A percentile compares a stretch with the other conserved stretches of the same genome.
Evolutionary conservation across 1,140 invertebrate genomes (phyloP).

Genomic region (Idris sp.): DNA sequence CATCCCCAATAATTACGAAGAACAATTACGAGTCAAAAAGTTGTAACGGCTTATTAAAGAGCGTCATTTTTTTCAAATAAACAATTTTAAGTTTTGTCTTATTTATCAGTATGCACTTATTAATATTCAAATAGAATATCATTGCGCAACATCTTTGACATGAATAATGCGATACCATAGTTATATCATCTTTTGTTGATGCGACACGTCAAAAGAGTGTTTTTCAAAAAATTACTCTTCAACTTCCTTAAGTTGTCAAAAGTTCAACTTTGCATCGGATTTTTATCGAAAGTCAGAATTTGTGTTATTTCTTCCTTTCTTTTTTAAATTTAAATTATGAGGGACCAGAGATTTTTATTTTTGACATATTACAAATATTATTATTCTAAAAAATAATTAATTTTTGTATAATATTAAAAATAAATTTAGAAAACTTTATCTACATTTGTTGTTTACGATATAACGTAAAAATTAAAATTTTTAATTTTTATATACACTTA

Average conservation of each 20-base stretch:
- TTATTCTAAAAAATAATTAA: too few species aligned
- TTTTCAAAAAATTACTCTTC: too few species aligned
- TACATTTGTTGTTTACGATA: too few species aligned
- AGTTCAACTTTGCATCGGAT: too few species aligned
- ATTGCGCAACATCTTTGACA: constrained; percentile 34
- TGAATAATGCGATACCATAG: constrained; percentile 7
- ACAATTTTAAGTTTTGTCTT: constrained; percentile 9
- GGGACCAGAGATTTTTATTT: constrained; percentile 1
- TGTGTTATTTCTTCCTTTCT: background rate
- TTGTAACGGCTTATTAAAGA: constrained; percentile 3
- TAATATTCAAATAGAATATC: constrained; percentile 32
- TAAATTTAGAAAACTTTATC: too few species aligned
- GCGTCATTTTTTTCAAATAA: constrained; percentile 11
- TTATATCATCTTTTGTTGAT: constrained; percentile 9
- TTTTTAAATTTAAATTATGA: background rate
- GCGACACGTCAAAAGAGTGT: too few species aligned
- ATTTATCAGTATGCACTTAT: constrained; percentile 18
- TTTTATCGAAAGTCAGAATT: background rate
- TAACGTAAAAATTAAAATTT: too few species aligned
- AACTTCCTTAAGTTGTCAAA: too few species aligned
- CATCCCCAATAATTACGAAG: background rate
- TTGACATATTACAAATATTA: too few species aligned
- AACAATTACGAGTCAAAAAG: constrained; percentile 1
- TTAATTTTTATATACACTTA: too few species aligned
- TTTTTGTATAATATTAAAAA: too few species aligned